Base-by-base conservation (phyloP, 2,113 vertebrate species). In the Pluvianellus socialis region DNA sequence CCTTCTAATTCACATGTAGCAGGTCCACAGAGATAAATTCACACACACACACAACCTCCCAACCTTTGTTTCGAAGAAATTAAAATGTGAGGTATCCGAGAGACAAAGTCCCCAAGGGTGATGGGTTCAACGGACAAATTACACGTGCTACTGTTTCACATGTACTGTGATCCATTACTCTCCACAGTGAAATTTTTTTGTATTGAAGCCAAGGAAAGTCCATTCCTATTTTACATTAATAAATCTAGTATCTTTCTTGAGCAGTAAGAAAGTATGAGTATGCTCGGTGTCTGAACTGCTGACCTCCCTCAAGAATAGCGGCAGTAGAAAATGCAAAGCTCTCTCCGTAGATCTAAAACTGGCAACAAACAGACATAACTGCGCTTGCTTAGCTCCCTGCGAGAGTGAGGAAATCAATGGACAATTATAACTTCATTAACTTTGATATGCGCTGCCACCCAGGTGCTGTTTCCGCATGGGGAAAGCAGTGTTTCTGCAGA, bases 361-460 rank as follows among this genome's bases (percentile, higher is more conserved):
- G 59, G 81, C 85, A 79, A 83, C 53, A 74, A 79, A 80, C 21
- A 75, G 49, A 27, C 81, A 40, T 67, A 81, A 66, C 15, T 0
- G 5, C 32, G 61, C 17, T 45, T 0, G 2, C 52, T 61, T 35
- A 18, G 24, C 19, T 90, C 42, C 49, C 86, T 68, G 33, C 10
- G 40, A 79, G 56, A 67, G 68, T 6, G 24, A 91, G 44, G 75
- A 81, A 95, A 94, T 68, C 3, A 19, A 81, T 12, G 47, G 40
- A 84, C 82, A 86, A 91, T 75, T 75, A 79, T 10, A 87, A 92
- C 66, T 92, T 92, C 50, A 79, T 94, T 92, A 92, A 76, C 53
- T 90, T 3, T 6, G 61, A 88, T 28, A 27, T 2, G 28, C 0
- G 5, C 55, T 83, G 56, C 56, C 1, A n/a, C 40, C 27, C 76